Evolutionary conservation across 2,113 vertebrate species (phyloP).

Genomic region (Crotalus horridus): DNA sequence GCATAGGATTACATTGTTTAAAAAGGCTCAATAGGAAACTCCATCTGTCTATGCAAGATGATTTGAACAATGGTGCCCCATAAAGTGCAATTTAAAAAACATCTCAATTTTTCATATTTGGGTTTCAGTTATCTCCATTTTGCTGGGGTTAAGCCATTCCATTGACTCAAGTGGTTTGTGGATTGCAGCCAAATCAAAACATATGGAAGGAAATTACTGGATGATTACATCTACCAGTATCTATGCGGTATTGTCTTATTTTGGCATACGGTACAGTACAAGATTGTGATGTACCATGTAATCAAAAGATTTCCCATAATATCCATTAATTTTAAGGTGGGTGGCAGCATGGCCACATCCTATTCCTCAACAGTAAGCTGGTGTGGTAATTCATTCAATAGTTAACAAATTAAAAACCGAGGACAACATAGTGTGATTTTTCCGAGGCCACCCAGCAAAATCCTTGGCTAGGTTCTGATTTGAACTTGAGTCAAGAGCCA

Average conservation of each 20-base stretch:
- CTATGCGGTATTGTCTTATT: background rate
- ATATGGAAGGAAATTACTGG: background rate
- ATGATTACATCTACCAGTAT: background rate
- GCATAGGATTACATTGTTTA: background rate
- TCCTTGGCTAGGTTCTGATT: background rate
- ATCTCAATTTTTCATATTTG: background rate
- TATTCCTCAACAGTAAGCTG: background rate
- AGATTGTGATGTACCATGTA: background rate
- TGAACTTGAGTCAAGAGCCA: constrained; percentile 8
- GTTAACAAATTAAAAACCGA: constrained; percentile 10
- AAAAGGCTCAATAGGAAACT: background rate
- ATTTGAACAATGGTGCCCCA: background rate
- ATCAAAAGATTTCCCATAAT: background rate
- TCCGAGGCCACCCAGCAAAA: constrained; percentile 11
- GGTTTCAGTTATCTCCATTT: background rate
- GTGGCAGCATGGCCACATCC: background rate
- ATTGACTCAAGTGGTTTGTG: background rate
- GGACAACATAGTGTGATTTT: background rate
- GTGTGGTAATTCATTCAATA: background rate
- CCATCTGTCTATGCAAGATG: background rate
- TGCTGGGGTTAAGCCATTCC: background rate
- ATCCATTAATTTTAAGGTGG: background rate
- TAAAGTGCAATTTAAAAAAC: background rate
- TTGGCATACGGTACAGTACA: background rate
- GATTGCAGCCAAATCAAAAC: background rate